Evolutionary conservation across 2,888 invertebrate species (phyloP), one percentile per base, ranked within the genome.

Genomic region (Tigriopus californicus): DNA sequence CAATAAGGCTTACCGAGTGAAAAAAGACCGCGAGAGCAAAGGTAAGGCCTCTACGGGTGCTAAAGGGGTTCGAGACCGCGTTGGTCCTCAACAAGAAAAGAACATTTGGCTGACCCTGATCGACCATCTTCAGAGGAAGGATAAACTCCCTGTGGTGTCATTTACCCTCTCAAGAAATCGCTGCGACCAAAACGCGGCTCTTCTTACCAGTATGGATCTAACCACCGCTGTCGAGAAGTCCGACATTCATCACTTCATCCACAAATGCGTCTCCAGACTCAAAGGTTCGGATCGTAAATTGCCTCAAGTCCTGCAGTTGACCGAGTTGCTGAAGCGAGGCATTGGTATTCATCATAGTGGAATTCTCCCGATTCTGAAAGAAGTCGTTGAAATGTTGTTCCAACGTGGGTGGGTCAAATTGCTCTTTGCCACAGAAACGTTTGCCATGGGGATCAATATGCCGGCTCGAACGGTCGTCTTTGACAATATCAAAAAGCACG

Each of bases 381-480:
- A 99, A 77, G 90, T 97, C 57, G 95, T 98, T 0, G 98, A 99
- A 73, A 84, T 97, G 79, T 75, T 97, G 13, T 99, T 99, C 69
- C 89, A 92, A 68, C 79, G 80, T 64, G 92, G 95, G 6, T 79
- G 85, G 62, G 91, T 98, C 42, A 95, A 83, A 81, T 77, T 97
- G 53, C 74, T 98, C 5, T 97, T 98, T 74, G 97, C 98, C 0
- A 99, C 98, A 0, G 98, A 98, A 75, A 99, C 98, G 0, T 99
- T 98, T 72, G 95, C 98, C 0, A 97, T 98, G 94, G 98, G 98
- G 0, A 92, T 99, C 1, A 99, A 98, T 72, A 99, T 99, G 98
- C 98, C 98, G 0, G 92, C 98, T 0, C 78, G 92, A 15, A 95
- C 95, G 0, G 98, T 99, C 0, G 83, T 97, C 13, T 99, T 99